Evolutionary conservation across 2,888 invertebrate species (phyloP).

Genomic region (Diarsia rubi): DNA sequence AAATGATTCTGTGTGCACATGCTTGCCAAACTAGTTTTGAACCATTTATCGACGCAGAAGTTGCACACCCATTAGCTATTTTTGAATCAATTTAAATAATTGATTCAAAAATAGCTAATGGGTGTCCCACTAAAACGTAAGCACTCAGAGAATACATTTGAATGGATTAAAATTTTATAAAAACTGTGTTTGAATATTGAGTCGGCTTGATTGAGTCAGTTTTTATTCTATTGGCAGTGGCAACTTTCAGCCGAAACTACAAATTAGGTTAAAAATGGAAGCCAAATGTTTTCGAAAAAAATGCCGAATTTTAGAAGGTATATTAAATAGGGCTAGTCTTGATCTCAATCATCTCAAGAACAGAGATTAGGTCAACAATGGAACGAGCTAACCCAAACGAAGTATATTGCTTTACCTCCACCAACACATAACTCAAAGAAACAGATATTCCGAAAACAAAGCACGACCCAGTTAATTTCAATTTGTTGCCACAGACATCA

Average conservation of each 20-base stretch:
- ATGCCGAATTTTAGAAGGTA: not conserved
- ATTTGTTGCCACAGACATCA: slow-evolving; percentile 18
- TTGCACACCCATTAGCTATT: too few relatives aligned
- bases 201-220: not conserved
- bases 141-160: slow-evolving; percentile 1
- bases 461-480: slow-evolving; percentile 32
- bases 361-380: not conserved
- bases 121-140: not conserved
- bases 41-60: slow-evolving; percentile 30
- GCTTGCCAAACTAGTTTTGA: slow-evolving; percentile 33
- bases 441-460: slow-evolving; percentile 1
- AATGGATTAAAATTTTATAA: not conserved
- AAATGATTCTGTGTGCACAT: slow-evolving; percentile 20
- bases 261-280: not conserved
- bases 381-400: not conserved
- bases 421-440: not conserved
- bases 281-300: not conserved
- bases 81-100: slow-evolving; percentile 41
- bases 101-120: slow-evolving; percentile 18
- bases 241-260: not conserved
- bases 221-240: not conserved
- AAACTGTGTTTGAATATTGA: not conserved
- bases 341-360: not conserved
- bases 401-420: not conserved
- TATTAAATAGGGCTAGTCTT: not conserved